These are phyloP conservation scores for Parochlus steinenii DNA, from an alignment of 2,888 invertebrate species.

Conservation along the genomic window DNA sequence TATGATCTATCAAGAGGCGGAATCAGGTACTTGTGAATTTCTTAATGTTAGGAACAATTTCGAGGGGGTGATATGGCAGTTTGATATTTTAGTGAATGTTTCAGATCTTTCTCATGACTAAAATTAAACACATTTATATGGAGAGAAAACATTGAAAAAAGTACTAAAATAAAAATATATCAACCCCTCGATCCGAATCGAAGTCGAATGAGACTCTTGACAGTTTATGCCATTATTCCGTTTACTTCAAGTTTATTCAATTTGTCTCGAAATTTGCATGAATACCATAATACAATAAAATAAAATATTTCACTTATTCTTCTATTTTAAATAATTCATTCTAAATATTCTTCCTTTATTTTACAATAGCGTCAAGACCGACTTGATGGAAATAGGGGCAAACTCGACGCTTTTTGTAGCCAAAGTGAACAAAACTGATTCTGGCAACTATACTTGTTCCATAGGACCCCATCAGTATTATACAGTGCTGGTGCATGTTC, in stretches of 20 bases:
- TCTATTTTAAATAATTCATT: too few species aligned
- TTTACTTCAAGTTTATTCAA: too few species aligned
- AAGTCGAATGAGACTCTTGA: neutral
- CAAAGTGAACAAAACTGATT: conserved; percentile 33
- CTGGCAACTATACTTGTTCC: conserved; percentile 37
- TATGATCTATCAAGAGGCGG: conserved; percentile 36
- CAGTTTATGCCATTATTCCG: too few species aligned
- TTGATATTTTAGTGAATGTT: too few species aligned
- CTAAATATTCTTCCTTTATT: conserved; percentile 5
- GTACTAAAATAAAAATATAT: conserved; percentile 1
- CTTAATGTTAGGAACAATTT: neutral
- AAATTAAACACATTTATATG: too few species aligned
- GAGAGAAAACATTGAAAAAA: neutral
- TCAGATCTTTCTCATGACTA: too few species aligned
- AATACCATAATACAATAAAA: neutral
- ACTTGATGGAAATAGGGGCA: conserved; percentile 35
- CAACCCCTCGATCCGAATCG: neutral
- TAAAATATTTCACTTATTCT: neutral
- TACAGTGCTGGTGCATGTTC: conserved; percentile 34
- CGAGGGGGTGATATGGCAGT: neutral
- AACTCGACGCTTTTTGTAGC: conserved; percentile 35
- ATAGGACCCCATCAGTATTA: conserved; percentile 33
- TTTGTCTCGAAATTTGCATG: neutral
- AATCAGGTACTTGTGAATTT: conserved; percentile 26
- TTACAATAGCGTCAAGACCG: conserved; percentile 34